Evolutionary conservation across 2,888 invertebrate genomes (phyloP), one percentile per base, ranked within the genome.

Genomic region (Ochropacha duplaris): DNA sequence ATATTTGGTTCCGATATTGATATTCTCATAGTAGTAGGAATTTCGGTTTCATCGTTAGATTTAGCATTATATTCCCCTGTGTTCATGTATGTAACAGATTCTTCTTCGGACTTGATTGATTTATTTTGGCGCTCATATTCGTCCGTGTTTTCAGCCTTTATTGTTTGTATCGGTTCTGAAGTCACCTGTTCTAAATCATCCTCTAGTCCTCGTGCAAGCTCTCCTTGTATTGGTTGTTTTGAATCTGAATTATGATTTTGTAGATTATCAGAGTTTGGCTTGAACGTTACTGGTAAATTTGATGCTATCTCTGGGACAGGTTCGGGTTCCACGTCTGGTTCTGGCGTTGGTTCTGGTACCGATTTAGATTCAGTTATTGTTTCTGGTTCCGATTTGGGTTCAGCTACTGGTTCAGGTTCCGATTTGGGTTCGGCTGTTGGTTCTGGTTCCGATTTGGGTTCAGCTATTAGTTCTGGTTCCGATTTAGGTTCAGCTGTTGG

Each of bases 61-160:
- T 67, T 75, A 51, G 61, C 54, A 60, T 70, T 68, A 22, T 60
- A 61, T 61, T 72, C 67, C 9, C 66, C 72, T 62, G 71, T 68
- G 54, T 67, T 71, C 3, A 63, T 74, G 19, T 69, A 71, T 58
- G 76, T 55, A 59, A 70, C 64, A 22, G 72, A 57, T 56, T 74
- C 72, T 61, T 68, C 73, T 56, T 73, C 69, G 0, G 56, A 4
- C 1, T 51, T 28, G 4, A 56, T 36, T 0, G 36, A 36, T n/a
- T 36, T 36, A 57, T 50, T 51, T 54, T 16, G 58, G 71, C 59
- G 75, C 66, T 87, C 81, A 0, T 89, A 76, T 72, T 81, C 75
- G 1, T 83, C 65, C 62, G 80, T 77, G 0, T 90, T 82, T 60
- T 86, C 88, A 1, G 88, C 80, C 62, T 84, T 83, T 0, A 92